Evolutionary conservation across 2,888 invertebrate genomes (phyloP), one percentile per base, ranked within the genome.

Genomic region (Deladenus siricidicola): DNA sequence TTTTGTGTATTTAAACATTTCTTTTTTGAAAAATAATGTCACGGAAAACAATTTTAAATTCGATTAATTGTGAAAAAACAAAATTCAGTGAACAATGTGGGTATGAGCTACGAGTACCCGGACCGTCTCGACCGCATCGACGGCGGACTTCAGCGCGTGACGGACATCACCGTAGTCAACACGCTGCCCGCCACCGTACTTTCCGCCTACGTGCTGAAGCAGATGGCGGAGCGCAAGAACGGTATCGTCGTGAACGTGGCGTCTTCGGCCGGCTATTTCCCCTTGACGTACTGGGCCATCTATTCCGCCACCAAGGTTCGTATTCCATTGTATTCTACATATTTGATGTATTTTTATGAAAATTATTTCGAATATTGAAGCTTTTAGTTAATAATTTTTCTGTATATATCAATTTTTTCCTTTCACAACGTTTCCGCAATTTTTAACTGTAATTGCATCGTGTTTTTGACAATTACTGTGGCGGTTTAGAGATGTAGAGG

Each of bases 231-330:
- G 67, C 83, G 89, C 48, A 84, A 84, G 49, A 86, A 85, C 68
- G 94, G 94, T 0, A 86, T 90, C 0, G 84, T 96, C 56, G 86
- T 96, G 67, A 96, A 94, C 80, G 82, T 96, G 21, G 87, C 91
- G 0, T 94, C 94, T 0, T 85, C 86, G 0, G 85, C 90, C 0
- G 88, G 87, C 0, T 83, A 85, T 6, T 85, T 88, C 63, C 89
- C 91, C 0, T 86, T 87, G 69, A 56, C 64, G 52, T 61, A 67
- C 24, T 71, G 73, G 75, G 70, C 87, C 10, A 86, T 90, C 0
- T 96, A 96, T 76, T 86, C 89, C 29, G 89, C 90, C 21, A 86
- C 89, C 48, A 94, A 93, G 85, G 88, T 87, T 24, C 17, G n/a
- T n/a, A n/a, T n/a, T n/a, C n/a, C n/a, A n/a, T n/a, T n/a, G n/a